Evolutionary conservation across 2,113 vertebrate species (phyloP).

Genomic region (Callocephalon fimbriatum): DNA sequence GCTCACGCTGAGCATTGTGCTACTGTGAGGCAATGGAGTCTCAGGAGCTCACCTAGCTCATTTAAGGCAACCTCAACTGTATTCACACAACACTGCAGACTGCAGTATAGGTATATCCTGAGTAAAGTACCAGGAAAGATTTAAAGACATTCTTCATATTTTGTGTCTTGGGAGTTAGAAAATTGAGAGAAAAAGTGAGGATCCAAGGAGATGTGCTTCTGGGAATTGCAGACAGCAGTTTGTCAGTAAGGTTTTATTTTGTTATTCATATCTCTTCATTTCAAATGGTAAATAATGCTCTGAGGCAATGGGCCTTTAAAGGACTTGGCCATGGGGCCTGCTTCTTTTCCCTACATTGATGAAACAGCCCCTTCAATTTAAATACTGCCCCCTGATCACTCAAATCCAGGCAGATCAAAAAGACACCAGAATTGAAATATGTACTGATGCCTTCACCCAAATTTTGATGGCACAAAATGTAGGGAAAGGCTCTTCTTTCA

Average conservation of each 20-base stretch:
- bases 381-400: not conserved
- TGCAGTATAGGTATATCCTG: not conserved
- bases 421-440: not conserved
- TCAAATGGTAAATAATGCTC: not conserved
- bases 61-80: not conserved
- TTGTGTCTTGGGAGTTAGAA: conserved; percentile 7
- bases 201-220: not conserved
- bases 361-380: not conserved
- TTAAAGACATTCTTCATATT: conserved; percentile 16
- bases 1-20: not conserved
- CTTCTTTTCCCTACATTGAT: not conserved
- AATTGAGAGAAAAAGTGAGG: not conserved
- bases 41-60: not conserved
- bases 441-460: not conserved
- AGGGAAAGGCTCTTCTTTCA: not conserved
- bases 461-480: not conserved
- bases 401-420: not conserved
- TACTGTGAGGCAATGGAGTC: not conserved
- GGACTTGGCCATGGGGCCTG: not conserved
- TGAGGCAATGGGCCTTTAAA: not conserved
- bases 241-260: conserved; percentile 28
- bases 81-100: not conserved
- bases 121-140: not conserved
- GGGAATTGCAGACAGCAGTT: conserved; percentile 1
- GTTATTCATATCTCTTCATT: not conserved